phyloP scores from a whole-genome alignment of 2,113 vertebrate species.

The Elachura formosa region DNA sequence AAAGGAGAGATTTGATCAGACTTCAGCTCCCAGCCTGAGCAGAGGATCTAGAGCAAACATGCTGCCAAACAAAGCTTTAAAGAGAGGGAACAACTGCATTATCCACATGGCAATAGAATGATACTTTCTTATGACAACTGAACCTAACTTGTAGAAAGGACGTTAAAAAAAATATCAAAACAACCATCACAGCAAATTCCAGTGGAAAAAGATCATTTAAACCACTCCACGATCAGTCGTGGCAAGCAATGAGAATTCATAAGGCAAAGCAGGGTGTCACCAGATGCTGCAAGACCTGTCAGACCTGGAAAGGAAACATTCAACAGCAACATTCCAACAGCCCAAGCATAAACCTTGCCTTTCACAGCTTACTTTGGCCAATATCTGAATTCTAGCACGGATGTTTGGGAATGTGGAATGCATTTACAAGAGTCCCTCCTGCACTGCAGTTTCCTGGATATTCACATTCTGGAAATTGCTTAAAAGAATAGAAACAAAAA shows the following conservation, averaged over 20 bases:
- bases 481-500: neutral
- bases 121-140: neutral
- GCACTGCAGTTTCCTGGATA: slow-evolving; percentile 11
- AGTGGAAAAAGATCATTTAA: neutral
- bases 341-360: neutral
- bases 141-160: neutral
- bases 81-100: neutral
- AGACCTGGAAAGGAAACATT: neutral
- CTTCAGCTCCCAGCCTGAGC: neutral
- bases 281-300: neutral
- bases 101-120: neutral
- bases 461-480: slow-evolving; percentile 4
- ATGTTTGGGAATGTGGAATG: neutral
- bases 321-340: neutral
- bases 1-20: neutral
- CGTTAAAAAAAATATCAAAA: neutral
- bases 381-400: neutral
- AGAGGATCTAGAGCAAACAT: neutral
- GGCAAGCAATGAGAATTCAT: neutral
- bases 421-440: neutral
- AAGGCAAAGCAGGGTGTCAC: neutral
- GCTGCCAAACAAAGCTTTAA: neutral
- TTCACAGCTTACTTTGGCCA: neutral
- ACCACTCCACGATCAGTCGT: neutral
- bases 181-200: neutral